Evolutionary conservation across 2,113 vertebrate species (phyloP).

Genomic region (Corynorhinus townsendii): DNA sequence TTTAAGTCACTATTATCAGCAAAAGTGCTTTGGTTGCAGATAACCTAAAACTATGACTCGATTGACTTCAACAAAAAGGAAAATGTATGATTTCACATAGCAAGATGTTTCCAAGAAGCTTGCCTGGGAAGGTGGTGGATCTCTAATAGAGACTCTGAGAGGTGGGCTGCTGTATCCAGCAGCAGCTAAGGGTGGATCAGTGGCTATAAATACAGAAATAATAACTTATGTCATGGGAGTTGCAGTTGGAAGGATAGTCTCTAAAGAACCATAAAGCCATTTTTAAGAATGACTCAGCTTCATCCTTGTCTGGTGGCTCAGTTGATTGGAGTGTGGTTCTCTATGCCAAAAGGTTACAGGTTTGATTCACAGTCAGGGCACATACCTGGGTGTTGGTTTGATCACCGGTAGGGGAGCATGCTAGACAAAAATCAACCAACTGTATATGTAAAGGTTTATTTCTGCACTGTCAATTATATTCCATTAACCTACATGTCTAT

Average conservation of each 20-base stretch:
- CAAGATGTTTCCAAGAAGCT: neutral
- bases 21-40: neutral
- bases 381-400: neutral
- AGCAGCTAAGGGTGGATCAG: neutral
- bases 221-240: neutral
- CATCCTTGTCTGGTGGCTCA: neutral
- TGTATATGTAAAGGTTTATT: neutral
- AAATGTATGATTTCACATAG: neutral
- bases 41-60: neutral
- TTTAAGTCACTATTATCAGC: neutral
- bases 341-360: neutral
- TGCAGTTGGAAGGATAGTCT: neutral
- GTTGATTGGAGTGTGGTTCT: neutral
- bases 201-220: neutral
- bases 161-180: neutral
- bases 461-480: neutral
- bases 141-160: neutral
- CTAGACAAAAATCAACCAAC: neutral
- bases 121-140: neutral
- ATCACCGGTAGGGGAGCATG: neutral
- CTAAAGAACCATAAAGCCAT: conserved; percentile 17
- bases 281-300: conserved; percentile 38
- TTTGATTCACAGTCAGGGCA: neutral
- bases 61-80: neutral
- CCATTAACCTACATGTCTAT: neutral